Base-by-base conservation (phyloP, 2,888 invertebrate species). In the Sylvicola cinctus region DNA sequence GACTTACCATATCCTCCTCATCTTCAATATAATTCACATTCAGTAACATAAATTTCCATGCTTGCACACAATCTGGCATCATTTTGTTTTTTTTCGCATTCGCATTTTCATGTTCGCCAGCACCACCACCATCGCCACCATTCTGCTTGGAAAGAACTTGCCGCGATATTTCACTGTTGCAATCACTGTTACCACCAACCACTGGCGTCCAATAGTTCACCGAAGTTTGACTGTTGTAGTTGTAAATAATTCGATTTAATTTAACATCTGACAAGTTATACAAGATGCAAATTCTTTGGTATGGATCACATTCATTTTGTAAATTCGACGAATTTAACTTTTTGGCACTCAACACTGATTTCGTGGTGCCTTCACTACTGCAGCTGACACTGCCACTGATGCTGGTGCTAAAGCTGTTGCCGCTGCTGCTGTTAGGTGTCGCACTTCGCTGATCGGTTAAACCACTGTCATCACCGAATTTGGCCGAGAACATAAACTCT, bases 1-100 rank as follows among this genome's bases (percentile, higher is more conserved):
- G 20, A 49, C 58, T 57, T 41, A 58, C 58, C 55, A 58, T 47
- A 40, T 58, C 58, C 48, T 58, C 58, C 46, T 58, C 58, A 45
- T 58, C 58, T 43, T 58, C 58, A 32, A 50, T 44, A 35, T 47
- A 52, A 42, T 52, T 47, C 33, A 50, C 47, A 44, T 51, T 43
- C 41, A 51, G 45, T 25, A 58, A 44, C 45, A 49, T 46, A 35
- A 46, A 47, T 40, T 55, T 55, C 58, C 58, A 58, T 11, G 53
- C 55, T 41, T 52, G 43, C 38, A 58, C 55, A 27, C 51, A 50
- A 33, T 46, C 45, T 20, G 52, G 44, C 13, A 49, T 37, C 33
- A 46, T 37, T 11, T 42, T 42, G 1, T 40, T 42, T 29, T 33
- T 15, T 25, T 34, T 10, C 20, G 23, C 29, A 34, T 23, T 29